A percentile compares a stretch with the other conserved stretches of the same genome.
Conservation (phyloP, 1,140 invertebrate genomes). For the Danaus melanippus region DNA sequence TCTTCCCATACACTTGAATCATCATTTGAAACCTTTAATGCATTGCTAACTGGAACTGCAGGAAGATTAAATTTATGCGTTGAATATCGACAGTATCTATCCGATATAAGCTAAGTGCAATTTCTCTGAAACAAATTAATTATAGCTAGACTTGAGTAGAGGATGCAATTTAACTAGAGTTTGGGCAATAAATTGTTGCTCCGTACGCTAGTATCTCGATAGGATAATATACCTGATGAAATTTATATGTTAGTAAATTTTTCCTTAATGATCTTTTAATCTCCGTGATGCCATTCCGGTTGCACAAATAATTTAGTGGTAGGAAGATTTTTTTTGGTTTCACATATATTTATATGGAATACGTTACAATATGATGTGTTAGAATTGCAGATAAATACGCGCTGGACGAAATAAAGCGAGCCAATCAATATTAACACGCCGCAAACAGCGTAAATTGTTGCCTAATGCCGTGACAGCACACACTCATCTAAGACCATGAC, state of each 20-base stretch:
- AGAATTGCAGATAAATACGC: constrained; percentile 61
- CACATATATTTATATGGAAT: neutral
- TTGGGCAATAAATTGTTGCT: constrained; percentile 24
- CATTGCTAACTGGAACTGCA: too few relatives aligned
- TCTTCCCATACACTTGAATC: too few relatives aligned
- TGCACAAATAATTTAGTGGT: too few relatives aligned
- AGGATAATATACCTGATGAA: too few relatives aligned
- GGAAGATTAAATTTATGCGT: too few relatives aligned
- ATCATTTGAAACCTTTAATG: too few relatives aligned
- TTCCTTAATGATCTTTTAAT: too few relatives aligned
- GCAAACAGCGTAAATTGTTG: constrained; percentile 72
- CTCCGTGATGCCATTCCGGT: too few relatives aligned
- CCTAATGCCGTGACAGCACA: constrained; percentile 66
- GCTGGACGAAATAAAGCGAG: constrained; percentile 68
- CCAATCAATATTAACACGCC: constrained; percentile 72
- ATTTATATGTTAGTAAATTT: too few relatives aligned
- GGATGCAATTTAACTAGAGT: constrained; percentile 24
- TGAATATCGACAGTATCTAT: constrained; percentile 15
- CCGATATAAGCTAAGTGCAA: constrained; percentile 15
- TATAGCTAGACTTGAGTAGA: constrained; percentile 21
- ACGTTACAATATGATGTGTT: constrained; percentile 27
- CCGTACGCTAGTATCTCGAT: constrained; percentile 17
- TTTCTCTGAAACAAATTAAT: constrained; percentile 20
- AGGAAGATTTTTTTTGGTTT: too few relatives aligned
- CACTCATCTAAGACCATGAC: constrained; percentile 32